Evolutionary conservation across 2,113 vertebrate genomes (phyloP).

Genomic region (Strigops habroptila): DNA sequence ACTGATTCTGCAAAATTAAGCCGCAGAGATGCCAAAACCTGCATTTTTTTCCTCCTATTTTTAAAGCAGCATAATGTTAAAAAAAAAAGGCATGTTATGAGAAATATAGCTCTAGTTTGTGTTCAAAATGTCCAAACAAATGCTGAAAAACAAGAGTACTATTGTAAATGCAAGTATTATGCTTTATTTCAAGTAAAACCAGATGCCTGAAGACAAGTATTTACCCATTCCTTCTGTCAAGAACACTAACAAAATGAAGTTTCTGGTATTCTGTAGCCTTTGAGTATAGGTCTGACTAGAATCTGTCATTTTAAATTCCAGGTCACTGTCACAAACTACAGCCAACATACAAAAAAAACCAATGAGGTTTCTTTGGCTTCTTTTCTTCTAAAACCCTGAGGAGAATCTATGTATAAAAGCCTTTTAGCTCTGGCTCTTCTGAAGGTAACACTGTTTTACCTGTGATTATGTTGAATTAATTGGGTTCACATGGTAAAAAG

Average conservation of each 20-base stretch:
- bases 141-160: neutral
- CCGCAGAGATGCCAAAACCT: neutral
- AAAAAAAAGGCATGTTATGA: neutral
- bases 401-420: neutral
- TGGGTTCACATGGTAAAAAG: neutral
- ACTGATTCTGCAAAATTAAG: neutral
- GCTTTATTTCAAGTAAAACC: constrained; percentile 37
- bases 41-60: neutral
- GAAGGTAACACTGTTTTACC: neutral
- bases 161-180: neutral
- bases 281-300: neutral
- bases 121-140: constrained; percentile 9
- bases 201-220: constrained; percentile 29
- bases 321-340: neutral
- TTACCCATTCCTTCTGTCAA: neutral
- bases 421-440: neutral
- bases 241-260: neutral
- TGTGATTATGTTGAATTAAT: neutral
- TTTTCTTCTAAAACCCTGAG: neutral
- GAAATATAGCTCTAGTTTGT: neutral
- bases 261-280: neutral
- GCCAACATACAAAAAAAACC: neutral
- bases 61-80: neutral
- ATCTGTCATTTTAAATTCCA: constrained; percentile 2
- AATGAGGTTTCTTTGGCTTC: neutral